phyloP scores from a whole-genome alignment of 2,888 invertebrate genomes.

The Ophion slaviceki region DNA sequence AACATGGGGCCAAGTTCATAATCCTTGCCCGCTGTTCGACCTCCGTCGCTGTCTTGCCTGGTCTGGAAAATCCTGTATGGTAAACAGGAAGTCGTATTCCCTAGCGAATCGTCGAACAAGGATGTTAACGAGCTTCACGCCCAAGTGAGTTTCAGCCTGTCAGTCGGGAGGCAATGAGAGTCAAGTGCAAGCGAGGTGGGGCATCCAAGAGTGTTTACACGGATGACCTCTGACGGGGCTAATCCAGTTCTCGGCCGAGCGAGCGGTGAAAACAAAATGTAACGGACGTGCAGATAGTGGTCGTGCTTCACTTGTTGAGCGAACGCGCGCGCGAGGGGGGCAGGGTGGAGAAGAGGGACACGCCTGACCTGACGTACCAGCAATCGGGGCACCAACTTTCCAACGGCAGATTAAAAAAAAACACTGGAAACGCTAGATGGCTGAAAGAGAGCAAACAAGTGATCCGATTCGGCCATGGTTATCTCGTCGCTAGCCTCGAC shows the following conservation, averaged over 20 bases:
- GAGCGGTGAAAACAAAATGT: slow-evolving; percentile 76
- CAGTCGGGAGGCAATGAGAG: slow-evolving; percentile 5
- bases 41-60: not conserved
- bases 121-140: slow-evolving; percentile 65
- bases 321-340: not conserved
- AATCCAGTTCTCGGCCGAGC: slow-evolving; percentile 75
- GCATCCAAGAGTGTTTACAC: slow-evolving; percentile 5
- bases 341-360: slow-evolving; percentile 71
- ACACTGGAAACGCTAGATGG: not conserved
- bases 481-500: not conserved
- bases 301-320: not conserved
- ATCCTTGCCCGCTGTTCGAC: no score
- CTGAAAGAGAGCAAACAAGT: not conserved
- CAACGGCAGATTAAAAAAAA: not conserved
- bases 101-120: slow-evolving; percentile 39
- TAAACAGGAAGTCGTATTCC: slow-evolving; percentile 35
- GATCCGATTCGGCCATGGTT: not conserved
- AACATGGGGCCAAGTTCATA: not conserved
- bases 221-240: slow-evolving; percentile 57
- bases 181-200: not conserved
- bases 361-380: slow-evolving; percentile 80
- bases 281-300: slow-evolving; percentile 71
- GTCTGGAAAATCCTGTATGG: not conserved
- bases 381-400: slow-evolving; percentile 68
- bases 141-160: slow-evolving; percentile 46